phyloP scores from a whole-genome alignment of 2,113 vertebrate species.

The Pomatorhinus ruficollis region DNA sequence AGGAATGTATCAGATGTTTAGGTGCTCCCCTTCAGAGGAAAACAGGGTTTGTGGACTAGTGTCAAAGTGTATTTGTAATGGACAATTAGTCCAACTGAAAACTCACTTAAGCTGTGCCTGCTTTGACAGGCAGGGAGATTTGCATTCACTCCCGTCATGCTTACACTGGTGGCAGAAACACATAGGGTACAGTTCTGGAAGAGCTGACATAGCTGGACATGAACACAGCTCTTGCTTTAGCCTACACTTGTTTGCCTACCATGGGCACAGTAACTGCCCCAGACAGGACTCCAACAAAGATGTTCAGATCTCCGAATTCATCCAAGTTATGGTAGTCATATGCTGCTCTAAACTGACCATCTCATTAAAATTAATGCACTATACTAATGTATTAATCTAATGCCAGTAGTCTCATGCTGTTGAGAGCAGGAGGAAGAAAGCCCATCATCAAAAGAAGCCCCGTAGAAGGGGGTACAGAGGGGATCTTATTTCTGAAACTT shows the following conservation, averaged over 20 bases:
- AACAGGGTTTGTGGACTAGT: background rate
- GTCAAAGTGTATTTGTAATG: background rate
- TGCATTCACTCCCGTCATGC: background rate
- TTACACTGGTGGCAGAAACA: background rate
- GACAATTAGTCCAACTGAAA: background rate
- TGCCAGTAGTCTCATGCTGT: background rate
- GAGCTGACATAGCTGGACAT: background rate
- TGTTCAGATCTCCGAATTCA: background rate
- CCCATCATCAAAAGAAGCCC: background rate
- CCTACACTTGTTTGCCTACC: background rate
- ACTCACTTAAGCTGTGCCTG: background rate
- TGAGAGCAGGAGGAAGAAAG: background rate
- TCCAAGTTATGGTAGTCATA: background rate
- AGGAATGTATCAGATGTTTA: background rate
- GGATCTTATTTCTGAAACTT: background rate
- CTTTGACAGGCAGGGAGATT: background rate
- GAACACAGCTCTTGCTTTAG: background rate
- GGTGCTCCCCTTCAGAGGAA: background rate
- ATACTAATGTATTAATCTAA: background rate
- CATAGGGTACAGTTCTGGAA: background rate
- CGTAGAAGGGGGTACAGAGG: background rate
- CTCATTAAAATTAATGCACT: background rate
- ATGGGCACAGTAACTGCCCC: background rate
- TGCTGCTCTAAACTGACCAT: background rate
- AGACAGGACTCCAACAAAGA: background rate